A percentile compares a stretch with the other conserved stretches of the same genome.
Conservation (phyloP, 1,140 invertebrate genomes). For the Leptinotarsa undecemlineata region DNA sequence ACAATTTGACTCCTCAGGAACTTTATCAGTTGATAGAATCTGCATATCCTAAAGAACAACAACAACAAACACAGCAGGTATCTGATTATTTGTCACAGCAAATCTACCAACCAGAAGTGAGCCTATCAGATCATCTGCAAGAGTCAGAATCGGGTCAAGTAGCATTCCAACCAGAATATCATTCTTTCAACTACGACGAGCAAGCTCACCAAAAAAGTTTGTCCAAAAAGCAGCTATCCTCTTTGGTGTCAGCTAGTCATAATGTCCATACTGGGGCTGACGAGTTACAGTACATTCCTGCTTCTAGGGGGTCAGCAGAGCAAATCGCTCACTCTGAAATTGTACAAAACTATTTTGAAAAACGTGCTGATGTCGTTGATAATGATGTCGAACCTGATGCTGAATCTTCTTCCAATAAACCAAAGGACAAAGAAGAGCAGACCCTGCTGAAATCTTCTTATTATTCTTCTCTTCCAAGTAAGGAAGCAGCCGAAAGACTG, state of each 20-base stretch:
- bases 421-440: constrained; percentile 5
- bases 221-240: constrained; percentile 16
- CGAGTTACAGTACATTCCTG: background rate
- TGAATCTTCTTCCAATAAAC: constrained; percentile 22
- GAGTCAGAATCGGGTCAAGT: constrained; percentile 20
- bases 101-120: constrained; percentile 6
- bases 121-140: background rate
- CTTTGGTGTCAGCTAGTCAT: constrained; percentile 33
- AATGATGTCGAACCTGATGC: constrained; percentile 42
- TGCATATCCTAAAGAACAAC: background rate
- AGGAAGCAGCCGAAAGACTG: constrained; percentile 60
- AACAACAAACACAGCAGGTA: background rate
- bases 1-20: constrained; percentile 15
- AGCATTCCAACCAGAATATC: constrained; percentile 36
- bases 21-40: constrained; percentile 16
- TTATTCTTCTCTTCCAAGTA: constrained; percentile 59
- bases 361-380: constrained; percentile 30
- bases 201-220: constrained; percentile 37
- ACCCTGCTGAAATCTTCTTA: constrained; percentile 24
- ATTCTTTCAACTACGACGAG: constrained; percentile 44
- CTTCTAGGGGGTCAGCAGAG: constrained; percentile 28
- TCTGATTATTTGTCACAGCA: constrained; percentile 9
- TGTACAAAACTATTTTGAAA: constrained; percentile 46
- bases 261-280: constrained; percentile 28
- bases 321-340: constrained; percentile 40